Base-by-base conservation (phyloP, 2,888 invertebrate species). In the Eilema griseolum region DNA sequence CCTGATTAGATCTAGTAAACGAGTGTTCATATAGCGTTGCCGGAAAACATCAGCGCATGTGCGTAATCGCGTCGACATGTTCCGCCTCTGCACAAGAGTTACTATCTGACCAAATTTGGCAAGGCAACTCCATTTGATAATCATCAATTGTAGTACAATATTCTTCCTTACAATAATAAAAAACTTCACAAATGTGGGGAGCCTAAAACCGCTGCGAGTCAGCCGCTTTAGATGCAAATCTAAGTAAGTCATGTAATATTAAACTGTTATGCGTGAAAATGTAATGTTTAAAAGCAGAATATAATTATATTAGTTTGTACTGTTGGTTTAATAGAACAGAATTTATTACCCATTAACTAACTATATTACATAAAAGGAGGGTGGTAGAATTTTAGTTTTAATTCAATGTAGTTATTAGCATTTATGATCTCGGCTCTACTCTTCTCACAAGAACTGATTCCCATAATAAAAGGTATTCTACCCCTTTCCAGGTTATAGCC, bases 1-100 rank as follows among this genome's bases (percentile, higher is more conserved):
- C 64, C 70, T 75, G 82, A 80, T 80, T 75, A 77, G 37, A 80
- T 82, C 82, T 74, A 72, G 63, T 66, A 69, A 79, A 81, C 66
- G 72, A 71, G 69, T 70, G 71, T 63, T 73, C 73, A 71, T 63
- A 72, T 57, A 70, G 52, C 61, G 77, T 73, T 81, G 71, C 64
- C 76, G 79, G 73, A 71, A 73, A 72, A 76, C 65, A 72, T 71
- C 67, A 72, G 67, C 67, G 61, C 65, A 70, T 66, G 61, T 62
- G 64, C 70, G 69, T 68, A 66, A 73, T 73, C 77, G 70, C 28
- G 66, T 33, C 37, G 64, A 73, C 46, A 66, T 75, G 71, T 72
- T 77, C 69, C 66, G 67, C 63, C 69, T 68, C 60, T 61, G 56
- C 60, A 41, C 65, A 56, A 24, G 60, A 66, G 61, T 31, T 66